Conservation (phyloP, 2,888 invertebrate genomes). For the Lissocephala sabroskyi region DNA sequence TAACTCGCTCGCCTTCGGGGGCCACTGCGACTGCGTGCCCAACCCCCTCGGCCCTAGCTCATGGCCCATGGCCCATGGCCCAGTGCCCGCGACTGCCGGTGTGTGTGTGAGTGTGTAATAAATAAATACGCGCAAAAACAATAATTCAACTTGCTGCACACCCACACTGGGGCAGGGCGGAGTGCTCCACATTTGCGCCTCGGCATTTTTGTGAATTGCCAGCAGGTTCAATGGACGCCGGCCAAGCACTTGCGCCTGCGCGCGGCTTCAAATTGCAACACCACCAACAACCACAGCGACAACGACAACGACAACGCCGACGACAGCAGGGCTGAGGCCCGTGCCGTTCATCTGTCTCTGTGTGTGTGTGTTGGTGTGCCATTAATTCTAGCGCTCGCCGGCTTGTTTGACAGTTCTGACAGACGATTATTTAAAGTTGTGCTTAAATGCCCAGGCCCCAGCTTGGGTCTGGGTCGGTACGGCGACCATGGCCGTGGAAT, state of each 20-base stretch:
- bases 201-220: background rate
- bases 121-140: slow-evolving; percentile 48
- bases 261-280: slow-evolving; percentile 29
- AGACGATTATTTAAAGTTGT: slow-evolving; percentile 73
- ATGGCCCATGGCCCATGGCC: background rate
- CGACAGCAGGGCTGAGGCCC: background rate
- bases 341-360: slow-evolving; percentile 13
- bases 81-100: slow-evolving; percentile 1
- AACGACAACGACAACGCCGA: background rate
- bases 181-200: slow-evolving; percentile 6
- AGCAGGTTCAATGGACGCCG: slow-evolving; percentile 60
- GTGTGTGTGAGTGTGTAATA: slow-evolving; percentile 36
- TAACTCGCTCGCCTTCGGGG: slow-evolving; percentile 32
- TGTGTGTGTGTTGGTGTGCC: slow-evolving; percentile 37
- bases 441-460: slow-evolving; percentile 54
- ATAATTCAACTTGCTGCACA: slow-evolving; percentile 40
- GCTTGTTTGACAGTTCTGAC: slow-evolving; percentile 74
- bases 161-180: slow-evolving; percentile 25
- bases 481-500: no score
- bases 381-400: slow-evolving; percentile 73
- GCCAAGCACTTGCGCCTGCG: slow-evolving; percentile 50
- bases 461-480: slow-evolving; percentile 6
- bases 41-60: no score
- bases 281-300: slow-evolving; percentile 13
- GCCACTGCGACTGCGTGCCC: slow-evolving; percentile 45